Percentiles rank a stretch among this genome's conserved stretches.
Evolutionary conservation across 1,140 invertebrate species (phyloP).

Genomic region (Atopsyche davidsoni): DNA sequence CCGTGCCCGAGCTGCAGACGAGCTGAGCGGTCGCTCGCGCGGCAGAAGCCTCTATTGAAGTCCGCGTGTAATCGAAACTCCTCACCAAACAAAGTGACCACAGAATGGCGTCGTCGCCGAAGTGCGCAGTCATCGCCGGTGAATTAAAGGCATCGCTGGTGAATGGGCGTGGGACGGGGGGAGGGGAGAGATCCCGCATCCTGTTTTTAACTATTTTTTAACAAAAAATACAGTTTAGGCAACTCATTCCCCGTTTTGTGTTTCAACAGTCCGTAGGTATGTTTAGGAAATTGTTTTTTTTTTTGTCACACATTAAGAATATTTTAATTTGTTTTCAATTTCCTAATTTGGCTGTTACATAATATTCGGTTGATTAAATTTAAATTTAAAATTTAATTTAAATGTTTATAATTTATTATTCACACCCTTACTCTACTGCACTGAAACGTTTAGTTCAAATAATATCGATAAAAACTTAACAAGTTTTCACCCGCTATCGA

Average conservation of each 20-base stretch:
- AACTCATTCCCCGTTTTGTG: no score
- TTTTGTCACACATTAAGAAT: no score
- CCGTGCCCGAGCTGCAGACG: neutral
- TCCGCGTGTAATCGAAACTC: conserved; percentile 26
- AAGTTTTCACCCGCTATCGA: conserved; percentile 19
- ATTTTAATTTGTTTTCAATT: no score
- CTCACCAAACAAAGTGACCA: conserved; percentile 28
- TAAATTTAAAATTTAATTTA: no score
- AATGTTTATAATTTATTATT: no score
- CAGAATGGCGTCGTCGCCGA: conserved; percentile 21
- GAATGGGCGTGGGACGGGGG: conserved; percentile 11
- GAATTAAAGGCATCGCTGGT: conserved; percentile 26
- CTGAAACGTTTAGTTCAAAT: conserved; percentile 5
- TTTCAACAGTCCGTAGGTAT: no score
- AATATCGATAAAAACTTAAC: conserved; percentile 21
- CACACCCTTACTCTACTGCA: conserved; percentile 7
- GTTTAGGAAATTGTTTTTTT: no score
- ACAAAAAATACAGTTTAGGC: no score
- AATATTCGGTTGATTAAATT: no score
- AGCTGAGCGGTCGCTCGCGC: conserved; percentile 16
- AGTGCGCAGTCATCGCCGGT: conserved; percentile 25
- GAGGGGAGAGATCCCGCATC: neutral
- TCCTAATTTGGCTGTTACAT: no score
- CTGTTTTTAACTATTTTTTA: no score
- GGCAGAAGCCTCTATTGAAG: conserved; percentile 14